Evolutionary conservation across 2,797 vertebrate genomes (phyloP).

Genomic region (Anas bahamensis): DNA sequence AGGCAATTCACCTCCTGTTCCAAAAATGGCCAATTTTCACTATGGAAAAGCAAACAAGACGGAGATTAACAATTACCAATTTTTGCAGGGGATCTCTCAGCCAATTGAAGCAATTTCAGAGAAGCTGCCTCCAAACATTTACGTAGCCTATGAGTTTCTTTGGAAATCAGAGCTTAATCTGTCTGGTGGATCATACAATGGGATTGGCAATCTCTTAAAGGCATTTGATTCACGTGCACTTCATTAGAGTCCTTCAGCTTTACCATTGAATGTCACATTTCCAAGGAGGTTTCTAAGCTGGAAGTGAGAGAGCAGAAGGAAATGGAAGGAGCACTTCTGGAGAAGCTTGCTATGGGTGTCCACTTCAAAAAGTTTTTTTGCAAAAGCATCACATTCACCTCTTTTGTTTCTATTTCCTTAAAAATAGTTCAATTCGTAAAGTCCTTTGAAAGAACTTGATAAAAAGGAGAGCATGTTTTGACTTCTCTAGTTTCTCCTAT

Average conservation of each 20-base stretch:
- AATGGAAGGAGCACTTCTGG: not conserved
- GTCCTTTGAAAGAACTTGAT: not conserved
- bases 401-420: not conserved
- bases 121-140: not conserved
- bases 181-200: not conserved
- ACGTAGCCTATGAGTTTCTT: not conserved
- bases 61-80: not conserved
- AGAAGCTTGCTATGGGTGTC: not conserved
- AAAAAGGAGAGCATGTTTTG: not conserved
- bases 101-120: not conserved
- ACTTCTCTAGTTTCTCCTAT: not conserved
- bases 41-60: fast-evolving
- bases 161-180: not conserved
- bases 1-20: not conserved
- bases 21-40: not conserved
- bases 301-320: not conserved
- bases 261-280: not conserved
- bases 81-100: not conserved
- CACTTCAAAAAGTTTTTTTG: not conserved
- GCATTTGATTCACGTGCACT: not conserved
- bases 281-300: not conserved
- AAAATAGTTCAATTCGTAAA: not conserved
- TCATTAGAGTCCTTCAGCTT: not conserved
- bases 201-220: not conserved
- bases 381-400: not conserved